Percentiles rank a stretch among this genome's conserved stretches.
Conservation (phyloP, 2,888 invertebrate species). For the Catocala fraxini region DNA sequence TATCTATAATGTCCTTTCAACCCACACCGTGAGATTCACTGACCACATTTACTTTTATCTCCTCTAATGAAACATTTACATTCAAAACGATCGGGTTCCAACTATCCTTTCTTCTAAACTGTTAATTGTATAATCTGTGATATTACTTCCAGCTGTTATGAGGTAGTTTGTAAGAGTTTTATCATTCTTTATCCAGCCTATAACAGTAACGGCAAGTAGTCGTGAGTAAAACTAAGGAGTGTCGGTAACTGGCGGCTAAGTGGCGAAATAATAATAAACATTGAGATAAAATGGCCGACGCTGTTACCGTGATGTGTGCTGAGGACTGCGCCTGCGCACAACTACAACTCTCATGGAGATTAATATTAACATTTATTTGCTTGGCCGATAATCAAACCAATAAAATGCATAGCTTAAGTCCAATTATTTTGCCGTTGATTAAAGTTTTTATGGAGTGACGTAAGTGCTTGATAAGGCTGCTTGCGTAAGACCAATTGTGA, state of each 20-base stretch:
- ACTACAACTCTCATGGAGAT: neutral
- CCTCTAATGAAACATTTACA: slow-evolving; percentile 29
- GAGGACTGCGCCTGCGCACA: slow-evolving; percentile 12
- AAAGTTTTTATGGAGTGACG: too few relatives aligned
- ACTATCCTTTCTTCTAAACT: slow-evolving; percentile 25
- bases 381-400: neutral
- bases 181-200: slow-evolving; percentile 18
- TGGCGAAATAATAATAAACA: slow-evolving; percentile 48
- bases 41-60: slow-evolving; percentile 25
- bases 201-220: slow-evolving; percentile 18
- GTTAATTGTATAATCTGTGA: slow-evolving; percentile 38
- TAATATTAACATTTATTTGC: slow-evolving; percentile 1
- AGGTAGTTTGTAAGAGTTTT: slow-evolving; percentile 10
- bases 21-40: slow-evolving; percentile 6
- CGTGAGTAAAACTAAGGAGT: slow-evolving; percentile 10
- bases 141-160: slow-evolving; percentile 5
- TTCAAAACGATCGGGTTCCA: slow-evolving; percentile 19
- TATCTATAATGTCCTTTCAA: neutral
- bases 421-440: too few relatives aligned
- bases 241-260: slow-evolving; percentile 28
- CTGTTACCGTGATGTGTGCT: slow-evolving; percentile 56
- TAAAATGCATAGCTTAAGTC: neutral
- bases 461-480: too few relatives aligned
- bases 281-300: slow-evolving; percentile 47
- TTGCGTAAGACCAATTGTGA: too few relatives aligned